Percentiles rank a stretch among this genome's conserved stretches.
Evolutionary conservation across 2,113 vertebrate species (phyloP).

Genomic region (Actinemys pallida): DNA sequence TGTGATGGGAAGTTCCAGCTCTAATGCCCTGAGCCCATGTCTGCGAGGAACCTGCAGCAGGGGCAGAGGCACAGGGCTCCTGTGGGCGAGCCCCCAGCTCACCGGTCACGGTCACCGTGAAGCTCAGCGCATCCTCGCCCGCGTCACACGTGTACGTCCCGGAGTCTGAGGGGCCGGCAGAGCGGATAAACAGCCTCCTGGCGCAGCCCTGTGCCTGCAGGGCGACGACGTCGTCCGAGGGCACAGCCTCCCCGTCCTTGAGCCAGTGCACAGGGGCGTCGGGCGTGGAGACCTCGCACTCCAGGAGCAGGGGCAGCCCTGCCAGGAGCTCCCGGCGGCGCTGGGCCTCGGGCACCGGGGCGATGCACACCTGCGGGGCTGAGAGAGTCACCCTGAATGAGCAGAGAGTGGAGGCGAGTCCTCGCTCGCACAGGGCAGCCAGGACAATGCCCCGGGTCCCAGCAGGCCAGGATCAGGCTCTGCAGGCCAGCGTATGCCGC

Average conservation of each 20-base stretch:
- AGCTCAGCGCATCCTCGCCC: slow-evolving; percentile 70
- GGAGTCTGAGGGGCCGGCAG: slow-evolving; percentile 66
- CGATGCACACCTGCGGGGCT: slow-evolving; percentile 13
- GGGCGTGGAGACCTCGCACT: slow-evolving; percentile 79
- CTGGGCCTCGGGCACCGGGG: not conserved
- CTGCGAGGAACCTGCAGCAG: not conserved
- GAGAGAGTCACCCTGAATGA: not conserved
- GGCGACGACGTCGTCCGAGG: slow-evolving; percentile 57
- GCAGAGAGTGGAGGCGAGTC: not conserved
- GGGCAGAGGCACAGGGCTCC: not conserved
- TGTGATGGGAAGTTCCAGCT: not conserved
- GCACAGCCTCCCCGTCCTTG: slow-evolving; percentile 77
- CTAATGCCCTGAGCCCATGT: not conserved
- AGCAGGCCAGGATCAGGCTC: not conserved
- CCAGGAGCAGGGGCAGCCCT: slow-evolving; percentile 59
- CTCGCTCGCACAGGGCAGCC: not conserved
- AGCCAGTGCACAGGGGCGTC: slow-evolving; percentile 70
- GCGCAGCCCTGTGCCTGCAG: slow-evolving; percentile 73
- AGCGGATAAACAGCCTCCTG: slow-evolving; percentile 73
- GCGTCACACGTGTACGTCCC: slow-evolving; percentile 78
- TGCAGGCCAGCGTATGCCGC: not conserved
- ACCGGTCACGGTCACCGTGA: slow-evolving; percentile 81
- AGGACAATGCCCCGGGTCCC: not conserved
- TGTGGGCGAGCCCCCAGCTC: slow-evolving; percentile 2
- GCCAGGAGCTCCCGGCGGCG: not conserved